phyloP scores from a whole-genome alignment of 2,797 vertebrate genomes.

The Cuculus canorus region DNA sequence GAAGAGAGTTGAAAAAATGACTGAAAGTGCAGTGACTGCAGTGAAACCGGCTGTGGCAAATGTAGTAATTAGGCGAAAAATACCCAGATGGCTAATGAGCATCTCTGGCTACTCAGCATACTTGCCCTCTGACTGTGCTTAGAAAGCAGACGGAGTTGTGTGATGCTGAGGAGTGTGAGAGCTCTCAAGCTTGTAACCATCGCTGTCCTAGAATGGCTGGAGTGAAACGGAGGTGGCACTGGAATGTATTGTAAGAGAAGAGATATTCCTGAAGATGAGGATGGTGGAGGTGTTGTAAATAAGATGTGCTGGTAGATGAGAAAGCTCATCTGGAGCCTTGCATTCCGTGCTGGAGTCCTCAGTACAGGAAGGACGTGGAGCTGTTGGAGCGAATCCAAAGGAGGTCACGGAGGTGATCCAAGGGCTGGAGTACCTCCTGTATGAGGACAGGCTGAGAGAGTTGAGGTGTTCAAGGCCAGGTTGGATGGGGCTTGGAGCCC shows the following conservation, averaged over 20 bases:
- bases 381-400: too few relatives aligned
- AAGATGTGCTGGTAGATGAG: not conserved
- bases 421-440: too few relatives aligned
- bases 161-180: not conserved
- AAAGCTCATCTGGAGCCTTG: too few relatives aligned
- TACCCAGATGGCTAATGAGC: not conserved
- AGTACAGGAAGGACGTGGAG: too few relatives aligned
- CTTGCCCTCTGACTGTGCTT: not conserved
- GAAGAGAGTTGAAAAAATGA: not conserved
- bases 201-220: not conserved
- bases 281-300: not conserved
- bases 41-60: not conserved
- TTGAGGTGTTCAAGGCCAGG: too few relatives aligned
- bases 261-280: not conserved
- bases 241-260: fast-evolving
- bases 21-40: fast-evolving
- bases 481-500: too few relatives aligned
- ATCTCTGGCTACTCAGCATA: not conserved
- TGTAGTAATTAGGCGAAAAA: not conserved
- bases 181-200: not conserved
- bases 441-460: too few relatives aligned
- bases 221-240: not conserved
- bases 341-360: too few relatives aligned
- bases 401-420: too few relatives aligned
- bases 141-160: not conserved